These are phyloP conservation scores for Pseudochaenichthys georgianus DNA, from an alignment of 2,797 vertebrate genomes.

Conservation along the genomic window DNA sequence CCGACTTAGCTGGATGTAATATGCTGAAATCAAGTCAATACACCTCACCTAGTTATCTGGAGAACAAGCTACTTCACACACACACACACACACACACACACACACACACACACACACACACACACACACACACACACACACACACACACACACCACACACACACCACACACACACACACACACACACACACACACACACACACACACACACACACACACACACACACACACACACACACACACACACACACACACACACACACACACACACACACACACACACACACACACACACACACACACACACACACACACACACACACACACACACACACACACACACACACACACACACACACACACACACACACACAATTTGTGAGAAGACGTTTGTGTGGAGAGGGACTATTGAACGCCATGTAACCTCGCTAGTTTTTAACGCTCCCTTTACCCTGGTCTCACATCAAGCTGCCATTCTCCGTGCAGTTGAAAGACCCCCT, in stretches of 20 bases:
- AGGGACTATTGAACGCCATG: constrained; percentile 5
- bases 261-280: no score
- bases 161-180: no score
- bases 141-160: no score
- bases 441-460: constrained; percentile 11
- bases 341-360: constrained; percentile 28
- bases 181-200: no score
- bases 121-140: no score
- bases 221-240: no score
- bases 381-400: no score
- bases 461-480: constrained; percentile 5
- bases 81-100: constrained; percentile 22
- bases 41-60: constrained; percentile 50
- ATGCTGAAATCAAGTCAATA: constrained; percentile 70
- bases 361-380: constrained; percentile 40
- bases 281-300: no score
- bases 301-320: no score
- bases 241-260: no score
- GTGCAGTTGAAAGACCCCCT: constrained; percentile 24
- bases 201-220: no score
- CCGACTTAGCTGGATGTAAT: constrained; percentile 58
- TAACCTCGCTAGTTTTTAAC: constrained; percentile 14
- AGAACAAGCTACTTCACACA: constrained; percentile 48
- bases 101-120: constrained; percentile 37
- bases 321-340: constrained; percentile 29